These are phyloP conservation scores for Sarcophaga peregrina DNA, from an alignment of 1,140 invertebrate genomes.

Conservation along the genomic window DNA sequence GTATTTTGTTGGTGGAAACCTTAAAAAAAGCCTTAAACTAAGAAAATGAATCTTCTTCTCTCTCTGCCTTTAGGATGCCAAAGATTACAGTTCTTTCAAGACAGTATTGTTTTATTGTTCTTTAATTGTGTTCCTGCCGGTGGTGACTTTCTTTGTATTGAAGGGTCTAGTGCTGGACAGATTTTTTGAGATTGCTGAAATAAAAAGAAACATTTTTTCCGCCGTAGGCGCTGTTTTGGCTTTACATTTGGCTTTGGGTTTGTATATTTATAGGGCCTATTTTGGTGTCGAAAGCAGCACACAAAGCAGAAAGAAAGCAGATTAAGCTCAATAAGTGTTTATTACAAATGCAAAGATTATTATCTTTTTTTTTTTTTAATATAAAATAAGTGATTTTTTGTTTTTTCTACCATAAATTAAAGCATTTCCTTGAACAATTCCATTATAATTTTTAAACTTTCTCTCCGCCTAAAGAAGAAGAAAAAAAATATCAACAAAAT, in stretches of 20 bases:
- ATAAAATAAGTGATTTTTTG: slow-evolving; percentile 12
- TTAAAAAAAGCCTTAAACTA: not conserved
- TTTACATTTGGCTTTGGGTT: slow-evolving; percentile 78
- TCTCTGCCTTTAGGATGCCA: slow-evolving; percentile 52
- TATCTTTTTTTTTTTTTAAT: not conserved
- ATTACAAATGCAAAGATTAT: slow-evolving; percentile 19
- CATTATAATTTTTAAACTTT: not conserved
- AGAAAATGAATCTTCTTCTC: not conserved
- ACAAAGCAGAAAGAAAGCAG: slow-evolving; percentile 17
- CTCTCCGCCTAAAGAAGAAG: not conserved
- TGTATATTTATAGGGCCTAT: slow-evolving; percentile 82
- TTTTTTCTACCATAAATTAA: not conserved
- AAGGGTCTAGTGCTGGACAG: slow-evolving; percentile 73
- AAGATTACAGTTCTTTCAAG: slow-evolving; percentile 72
- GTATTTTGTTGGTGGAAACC: not conserved
- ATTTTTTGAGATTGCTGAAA: slow-evolving; percentile 69
- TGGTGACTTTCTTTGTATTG: slow-evolving; percentile 71
- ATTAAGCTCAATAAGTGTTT: slow-evolving; percentile 1
- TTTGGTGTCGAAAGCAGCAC: slow-evolving; percentile 67
- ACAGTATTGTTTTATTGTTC: slow-evolving; percentile 74
- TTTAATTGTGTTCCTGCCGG: slow-evolving; percentile 73
- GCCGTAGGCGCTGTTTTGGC: slow-evolving; percentile 78
- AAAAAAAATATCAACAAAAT: not conserved
- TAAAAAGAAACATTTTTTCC: slow-evolving; percentile 79
- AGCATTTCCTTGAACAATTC: slow-evolving; percentile 11